Percentiles rank a stretch among this genome's conserved stretches.
phyloP scores from a whole-genome alignment of 1,140 invertebrate species.

The Sitophilus oryzae region DNA sequence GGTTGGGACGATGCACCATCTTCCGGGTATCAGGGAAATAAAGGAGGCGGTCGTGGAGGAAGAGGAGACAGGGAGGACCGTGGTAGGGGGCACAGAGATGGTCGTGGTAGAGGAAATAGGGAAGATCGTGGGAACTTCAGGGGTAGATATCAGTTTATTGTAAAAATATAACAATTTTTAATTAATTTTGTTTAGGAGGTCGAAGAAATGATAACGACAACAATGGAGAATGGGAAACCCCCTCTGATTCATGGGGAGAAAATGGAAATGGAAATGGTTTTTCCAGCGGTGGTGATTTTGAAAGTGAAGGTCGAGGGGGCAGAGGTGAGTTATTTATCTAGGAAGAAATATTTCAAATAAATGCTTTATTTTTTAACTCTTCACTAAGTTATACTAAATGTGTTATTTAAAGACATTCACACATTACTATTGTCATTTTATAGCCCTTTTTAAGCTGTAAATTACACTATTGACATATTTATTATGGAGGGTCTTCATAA shows the following conservation, averaged over 20 bases:
- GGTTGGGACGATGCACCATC: conserved; percentile 7
- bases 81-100: conserved; percentile 3
- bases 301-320: not conserved
- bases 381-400: no score
- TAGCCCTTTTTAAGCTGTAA: no score
- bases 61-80: conserved; percentile 15
- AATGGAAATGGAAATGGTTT: no score
- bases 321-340: not conserved
- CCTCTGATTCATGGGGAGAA: no score
- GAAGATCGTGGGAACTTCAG: conserved; percentile 4
- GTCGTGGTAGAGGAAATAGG: conserved; percentile 10
- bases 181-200: no score
- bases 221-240: no score
- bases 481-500: no score
- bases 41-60: conserved; percentile 19
- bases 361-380: not conserved
- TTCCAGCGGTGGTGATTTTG: no score
- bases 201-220: no score
- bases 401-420: no score
- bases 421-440: no score
- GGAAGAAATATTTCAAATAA: not conserved
- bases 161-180: not conserved
- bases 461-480: no score
- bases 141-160: conserved; percentile 7
- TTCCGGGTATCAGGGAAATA: conserved; percentile 5